Evolutionary conservation across 1,140 invertebrate species (phyloP), one percentile per base, ranked within the genome.

Genomic region (Neodiprion fabricii): DNA sequence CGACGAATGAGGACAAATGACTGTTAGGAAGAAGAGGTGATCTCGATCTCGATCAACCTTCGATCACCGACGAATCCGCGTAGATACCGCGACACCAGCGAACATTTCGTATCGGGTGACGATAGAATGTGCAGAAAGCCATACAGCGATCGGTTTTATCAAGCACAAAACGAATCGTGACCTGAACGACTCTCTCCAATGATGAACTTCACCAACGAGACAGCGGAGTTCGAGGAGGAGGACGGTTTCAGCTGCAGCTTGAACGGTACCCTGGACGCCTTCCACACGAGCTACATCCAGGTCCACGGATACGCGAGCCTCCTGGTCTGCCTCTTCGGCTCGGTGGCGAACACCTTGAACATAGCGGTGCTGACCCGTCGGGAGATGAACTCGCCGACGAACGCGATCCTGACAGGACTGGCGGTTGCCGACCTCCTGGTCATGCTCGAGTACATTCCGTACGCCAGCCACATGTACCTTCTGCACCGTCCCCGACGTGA

Each of bases 391-490:
- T 94, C 96, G 1, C 96, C 97, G 0, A 98, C 97, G 9, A 99
- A 99, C 86, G 92, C 93, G 68, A 97, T 99, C 3, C 93, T 94
- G 1, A 97, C 96, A 0, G 96, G 95, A 9, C 89, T 98, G n/a
- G 97, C 97, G 0, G 91, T 98, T 0, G 95, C 96, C 1, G 97
- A 99, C 85, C 90, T 98, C 65, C 89, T 97, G 0, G 96, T 98
- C 0, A 98, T 98, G 96, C 85, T 96, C 61, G 96, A 97, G 75
- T 99, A 98, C 84, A 95, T 98, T 73, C 97, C 97, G 0, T 98
- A 95, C 82, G 92, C 94, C 1, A 90, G 94, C 53, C 95, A 97
- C 83, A 92, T 93, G 83, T 95, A 95, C 80, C 91, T 97, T 65
- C 90, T 91, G 72, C 85, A 89, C 3, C 87, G 91, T 17, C 89